Base-by-base conservation (phyloP, 2,113 vertebrate genomes). In the Colaptes auratus region DNA sequence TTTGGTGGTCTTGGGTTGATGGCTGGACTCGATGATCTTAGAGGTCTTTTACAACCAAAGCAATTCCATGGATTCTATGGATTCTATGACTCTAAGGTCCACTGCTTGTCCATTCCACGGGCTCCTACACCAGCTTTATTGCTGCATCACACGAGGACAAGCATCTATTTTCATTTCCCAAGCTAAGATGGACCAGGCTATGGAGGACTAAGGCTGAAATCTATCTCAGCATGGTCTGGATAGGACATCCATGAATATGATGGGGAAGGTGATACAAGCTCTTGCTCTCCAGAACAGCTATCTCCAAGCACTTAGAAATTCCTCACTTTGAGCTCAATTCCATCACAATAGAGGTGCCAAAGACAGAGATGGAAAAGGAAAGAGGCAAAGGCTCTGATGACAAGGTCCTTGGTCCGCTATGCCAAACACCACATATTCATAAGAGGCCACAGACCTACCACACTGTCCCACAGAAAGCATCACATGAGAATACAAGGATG, bases 231-330 rank as follows among this genome's bases (percentile, higher is more conserved):
- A 12, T 14, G 10, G 21, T 33, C 59, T 33, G 36, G 36, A 24
- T 4, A 53, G 19, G 9, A 33, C 39, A 31, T 7, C 35, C 25
- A 11, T 46, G 31, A 44, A 30, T 9, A 24, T 9, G 24, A 7
- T 69, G 30, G 20, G 17, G 31, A 72, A 10, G 7, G 13, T 12
- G 28, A n/a, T 10, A 21, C 0, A 0, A 82, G 24, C 15, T 79
- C 33, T 69, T 72, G 15, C 13, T 82, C 59, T 76, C 27, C 1
- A 25, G 46, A 92, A 3, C 12, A 53, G 35, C 46, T 30, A 44
- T 16, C 5, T 48, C 55, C 20, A 35, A 70, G 25, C 13, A 27
- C 15, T 33, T 36, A 20, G 36, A 67, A 78, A 71, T 33, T 16
- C 21, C 23, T 12, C 2, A 1, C 46, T 14, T 11, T 9, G n/a